Evolutionary conservation across 2,888 invertebrate species (phyloP), one percentile per base, ranked within the genome.

Genomic region (Drosophila formosana): DNA sequence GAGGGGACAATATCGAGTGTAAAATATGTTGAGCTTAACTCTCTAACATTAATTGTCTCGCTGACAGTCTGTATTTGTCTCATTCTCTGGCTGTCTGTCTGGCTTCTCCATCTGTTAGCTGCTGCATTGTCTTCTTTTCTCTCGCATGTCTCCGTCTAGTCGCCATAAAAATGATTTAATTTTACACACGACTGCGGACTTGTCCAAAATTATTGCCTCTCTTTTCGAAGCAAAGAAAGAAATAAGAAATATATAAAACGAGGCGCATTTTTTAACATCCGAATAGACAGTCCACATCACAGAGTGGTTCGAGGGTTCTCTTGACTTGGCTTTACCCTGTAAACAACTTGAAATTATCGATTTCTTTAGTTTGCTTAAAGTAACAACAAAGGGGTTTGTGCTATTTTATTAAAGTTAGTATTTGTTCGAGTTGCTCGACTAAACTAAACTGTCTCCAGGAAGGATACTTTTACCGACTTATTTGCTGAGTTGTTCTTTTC

Each of bases 101-200:
- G 6, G 28, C 25, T 18, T 13, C 1, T 47, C 9, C 5, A 8
- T 46, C 34, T 45, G 37, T 53, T 45, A 5, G 28, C 28, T 34
- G 34, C 34, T 34, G 34, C 34, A 28, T 39, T 52, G 43, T 43
- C 11, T 45, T 8, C 8, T 7, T 45, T n/a, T 11, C 47, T 56
- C 28, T 56, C 6, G 28, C 28, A 50, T 57, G 66, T 71, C 61
- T 63, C 51, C 41, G 50, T 56, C 52, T 66, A 62, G 73, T 66
- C 71, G 71, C 81, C 61, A 86, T 87, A 86, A 85, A 85, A 87
- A 87, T 86, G 82, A 86, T 86, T 86, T 87, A 84, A 84, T 82
- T 86, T 86, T 74, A 81, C 84, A 77, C 86, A 81, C 72, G 77
- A 78, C 72, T 78, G 81, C 72, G 37, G 63, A 66, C 55, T 47